Conservation (phyloP, 2,888 invertebrate genomes). For the Agrochola lota region DNA sequence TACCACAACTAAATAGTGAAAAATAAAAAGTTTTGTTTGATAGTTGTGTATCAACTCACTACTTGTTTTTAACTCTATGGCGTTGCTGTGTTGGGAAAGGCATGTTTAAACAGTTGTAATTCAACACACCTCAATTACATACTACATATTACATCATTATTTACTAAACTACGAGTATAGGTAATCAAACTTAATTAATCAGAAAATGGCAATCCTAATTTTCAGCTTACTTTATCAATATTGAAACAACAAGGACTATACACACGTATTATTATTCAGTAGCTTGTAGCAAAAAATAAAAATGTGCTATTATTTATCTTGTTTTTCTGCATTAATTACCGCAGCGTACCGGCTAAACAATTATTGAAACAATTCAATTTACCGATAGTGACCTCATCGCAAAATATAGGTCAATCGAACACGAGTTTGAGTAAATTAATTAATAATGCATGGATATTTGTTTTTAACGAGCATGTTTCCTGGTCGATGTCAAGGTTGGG, state of each 20-base stretch:
- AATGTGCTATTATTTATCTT: constrained; percentile 17
- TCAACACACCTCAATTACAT: not conserved
- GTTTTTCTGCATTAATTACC: constrained; percentile 41
- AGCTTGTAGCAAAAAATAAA: constrained; percentile 19
- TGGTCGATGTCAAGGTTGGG: constrained; percentile 49
- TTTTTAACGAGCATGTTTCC: constrained; percentile 52
- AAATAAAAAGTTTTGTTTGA: no score
- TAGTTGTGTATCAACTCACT: not conserved
- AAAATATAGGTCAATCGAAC: constrained; percentile 57
- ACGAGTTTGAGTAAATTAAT: constrained; percentile 44
- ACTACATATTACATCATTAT: constrained; percentile 5
- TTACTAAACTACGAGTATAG: not conserved
- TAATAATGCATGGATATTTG: constrained; percentile 39
- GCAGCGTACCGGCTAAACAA: constrained; percentile 10
- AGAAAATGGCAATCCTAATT: not conserved
- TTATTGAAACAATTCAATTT: constrained; percentile 37
- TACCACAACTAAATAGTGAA: no score
- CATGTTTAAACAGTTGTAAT: constrained; percentile 4
- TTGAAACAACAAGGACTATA: not conserved
- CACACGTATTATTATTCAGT: constrained; percentile 5
- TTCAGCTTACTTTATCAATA: not conserved
- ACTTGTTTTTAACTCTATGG: not conserved
- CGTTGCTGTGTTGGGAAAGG: not conserved
- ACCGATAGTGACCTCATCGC: constrained; percentile 56
- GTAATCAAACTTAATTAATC: not conserved